phyloP scores from a whole-genome alignment of 2,113 vertebrate species.

The Paedocypris sp. region DNA sequence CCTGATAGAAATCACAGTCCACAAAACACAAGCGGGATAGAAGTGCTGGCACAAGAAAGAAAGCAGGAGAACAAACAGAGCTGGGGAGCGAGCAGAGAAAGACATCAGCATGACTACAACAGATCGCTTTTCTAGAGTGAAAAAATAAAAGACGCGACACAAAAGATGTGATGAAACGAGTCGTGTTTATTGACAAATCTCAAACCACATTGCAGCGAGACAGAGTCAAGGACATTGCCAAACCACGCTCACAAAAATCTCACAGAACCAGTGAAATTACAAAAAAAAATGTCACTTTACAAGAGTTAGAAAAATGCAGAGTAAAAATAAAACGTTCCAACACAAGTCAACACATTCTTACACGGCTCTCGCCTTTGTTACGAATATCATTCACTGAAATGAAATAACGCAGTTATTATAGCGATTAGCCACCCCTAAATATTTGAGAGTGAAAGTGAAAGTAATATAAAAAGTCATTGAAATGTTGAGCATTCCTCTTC shows the following conservation, averaged over 20 bases:
- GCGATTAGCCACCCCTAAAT: too few relatives aligned
- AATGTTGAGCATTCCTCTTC: too few relatives aligned
- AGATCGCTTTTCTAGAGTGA: not conserved
- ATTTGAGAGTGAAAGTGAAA: too few relatives aligned
- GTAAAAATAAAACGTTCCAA: not conserved
- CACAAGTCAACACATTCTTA: too few relatives aligned
- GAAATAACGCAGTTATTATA: too few relatives aligned
- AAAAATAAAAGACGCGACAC: conserved; percentile 24
- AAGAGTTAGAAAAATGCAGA: not conserved
- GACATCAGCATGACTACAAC: not conserved
- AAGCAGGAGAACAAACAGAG: not conserved
- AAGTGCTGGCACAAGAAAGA: conserved; percentile 12
- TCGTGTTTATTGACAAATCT: conserved; percentile 15
- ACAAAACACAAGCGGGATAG: conserved; percentile 28
- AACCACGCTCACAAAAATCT: not conserved
- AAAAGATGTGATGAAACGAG: conserved; percentile 10
- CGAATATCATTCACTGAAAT: too few relatives aligned
- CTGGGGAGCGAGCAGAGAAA: not conserved
- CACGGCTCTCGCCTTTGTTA: too few relatives aligned
- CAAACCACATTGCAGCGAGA: not conserved
- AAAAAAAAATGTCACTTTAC: not conserved
- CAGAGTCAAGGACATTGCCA: not conserved
- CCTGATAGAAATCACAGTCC: conserved; percentile 39
- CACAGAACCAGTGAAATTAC: not conserved
- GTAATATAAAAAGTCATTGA: too few relatives aligned